phyloP scores from a whole-genome alignment of 1,140 invertebrate species.

The Drosophila dunni region DNA sequence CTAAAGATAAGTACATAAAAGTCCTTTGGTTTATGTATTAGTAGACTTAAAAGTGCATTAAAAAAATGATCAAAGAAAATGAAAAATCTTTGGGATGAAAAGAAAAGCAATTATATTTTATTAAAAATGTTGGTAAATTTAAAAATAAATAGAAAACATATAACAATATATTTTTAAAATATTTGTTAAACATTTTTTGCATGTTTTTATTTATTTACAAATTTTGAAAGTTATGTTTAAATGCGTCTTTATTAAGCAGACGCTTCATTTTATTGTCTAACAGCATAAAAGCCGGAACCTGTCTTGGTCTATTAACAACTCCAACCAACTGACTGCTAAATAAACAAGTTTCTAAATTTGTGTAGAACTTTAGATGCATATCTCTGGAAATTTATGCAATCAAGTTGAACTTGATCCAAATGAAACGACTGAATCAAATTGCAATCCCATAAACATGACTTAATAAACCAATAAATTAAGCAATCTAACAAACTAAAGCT shows the following conservation, averaged over 20 bases:
- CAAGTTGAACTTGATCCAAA: constrained; percentile 9
- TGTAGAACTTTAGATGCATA: background rate
- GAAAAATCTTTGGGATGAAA: too few species aligned
- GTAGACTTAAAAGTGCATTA: too few species aligned
- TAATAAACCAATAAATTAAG: too few species aligned
- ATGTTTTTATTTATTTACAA: background rate
- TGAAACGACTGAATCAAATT: background rate
- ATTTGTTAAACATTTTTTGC: background rate
- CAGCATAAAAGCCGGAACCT: constrained; percentile 3
- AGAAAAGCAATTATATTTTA: too few species aligned
- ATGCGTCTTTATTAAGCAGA: too few species aligned
- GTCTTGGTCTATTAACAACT: background rate
- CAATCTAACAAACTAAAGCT: too few species aligned
- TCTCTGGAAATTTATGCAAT: background rate
- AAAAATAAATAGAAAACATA: background rate
- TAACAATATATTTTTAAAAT: background rate
- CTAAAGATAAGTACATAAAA: background rate
- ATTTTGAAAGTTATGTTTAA: too few species aligned
- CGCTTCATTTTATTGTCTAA: background rate
- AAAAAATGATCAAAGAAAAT: too few species aligned
- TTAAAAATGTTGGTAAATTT: background rate
- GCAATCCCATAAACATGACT: background rate
- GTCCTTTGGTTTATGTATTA: background rate
- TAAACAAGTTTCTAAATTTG: background rate
- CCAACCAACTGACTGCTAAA: background rate